Conservation (phyloP, 37 sponge, comb jelly and placozoan species). For the Spongilla lacustris region DNA sequence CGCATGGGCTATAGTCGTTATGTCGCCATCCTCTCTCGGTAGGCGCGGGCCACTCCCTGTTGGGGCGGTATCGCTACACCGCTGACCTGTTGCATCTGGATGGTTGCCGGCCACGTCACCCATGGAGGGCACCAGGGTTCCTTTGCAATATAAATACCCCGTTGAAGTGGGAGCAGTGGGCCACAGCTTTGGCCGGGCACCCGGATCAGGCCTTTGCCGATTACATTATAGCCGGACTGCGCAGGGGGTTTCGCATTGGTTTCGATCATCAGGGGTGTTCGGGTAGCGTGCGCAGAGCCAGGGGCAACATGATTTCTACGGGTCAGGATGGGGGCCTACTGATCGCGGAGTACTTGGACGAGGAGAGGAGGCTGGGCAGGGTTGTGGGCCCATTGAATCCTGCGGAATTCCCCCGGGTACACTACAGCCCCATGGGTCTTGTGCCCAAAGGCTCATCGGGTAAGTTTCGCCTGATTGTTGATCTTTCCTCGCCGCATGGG, state of each 20-base stretch:
- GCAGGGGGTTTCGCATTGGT: not conserved
- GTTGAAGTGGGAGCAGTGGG: not conserved
- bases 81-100: not conserved
- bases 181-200: not conserved
- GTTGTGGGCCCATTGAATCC: no score
- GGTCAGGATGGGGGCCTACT: not conserved
- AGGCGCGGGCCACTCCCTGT: no score
- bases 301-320: not conserved
- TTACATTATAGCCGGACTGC: not conserved
- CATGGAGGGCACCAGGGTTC: not conserved
- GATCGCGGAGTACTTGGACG: not conserved
- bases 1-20: no score
- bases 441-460: not conserved
- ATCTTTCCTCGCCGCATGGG: not conserved
- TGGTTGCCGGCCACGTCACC: not conserved
- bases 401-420: not conserved
- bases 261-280: not conserved
- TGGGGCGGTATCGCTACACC: not conserved
- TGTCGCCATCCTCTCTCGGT: no score
- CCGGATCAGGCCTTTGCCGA: not conserved
- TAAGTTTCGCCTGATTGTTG: not conserved
- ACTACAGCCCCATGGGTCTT: conserved; percentile 8
- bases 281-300: not conserved
- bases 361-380: not conserved
- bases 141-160: not conserved